phyloP scores from a whole-genome alignment of 2,888 invertebrate genomes.

The Phorcus lineatus region DNA sequence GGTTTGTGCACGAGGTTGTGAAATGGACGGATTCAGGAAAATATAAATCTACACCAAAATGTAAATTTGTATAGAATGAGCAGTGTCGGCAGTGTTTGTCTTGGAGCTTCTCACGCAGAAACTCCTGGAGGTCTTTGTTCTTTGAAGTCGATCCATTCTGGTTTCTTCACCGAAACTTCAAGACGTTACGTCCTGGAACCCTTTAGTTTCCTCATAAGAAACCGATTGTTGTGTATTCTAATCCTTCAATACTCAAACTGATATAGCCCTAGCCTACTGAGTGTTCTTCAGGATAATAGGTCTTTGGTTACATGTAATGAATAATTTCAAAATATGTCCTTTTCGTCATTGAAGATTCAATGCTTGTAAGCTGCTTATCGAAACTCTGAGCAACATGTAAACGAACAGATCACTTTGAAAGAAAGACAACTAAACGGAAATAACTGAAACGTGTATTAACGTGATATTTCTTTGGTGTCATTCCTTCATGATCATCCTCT shows the following conservation, averaged over 20 bases:
- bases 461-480: slow-evolving; percentile 12
- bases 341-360: not conserved
- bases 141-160: too few species aligned
- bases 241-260: too few species aligned
- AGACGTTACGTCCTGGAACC: too few species aligned
- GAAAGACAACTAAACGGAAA: slow-evolving; percentile 5
- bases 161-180: too few species aligned
- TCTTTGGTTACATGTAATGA: too few species aligned
- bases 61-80: not conserved
- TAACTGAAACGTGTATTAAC: slow-evolving; percentile 4
- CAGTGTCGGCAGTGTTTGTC: not conserved
- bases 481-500: slow-evolving; percentile 63
- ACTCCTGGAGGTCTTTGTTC: too few species aligned
- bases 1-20: not conserved
- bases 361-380: slow-evolving; percentile 10
- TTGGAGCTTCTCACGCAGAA: not conserved
- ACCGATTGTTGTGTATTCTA: too few species aligned
- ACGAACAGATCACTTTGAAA: slow-evolving; percentile 15
- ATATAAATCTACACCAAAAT: slow-evolving; percentile 7
- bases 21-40: slow-evolving; percentile 8
- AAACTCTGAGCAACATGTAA: slow-evolving; percentile 5
- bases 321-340: too few species aligned
- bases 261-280: too few species aligned
- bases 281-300: too few species aligned
- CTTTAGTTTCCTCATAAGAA: too few species aligned